These are phyloP conservation scores for Berghia stephanieae DNA, from an alignment of 1,140 invertebrate species.

Conservation along the genomic window DNA sequence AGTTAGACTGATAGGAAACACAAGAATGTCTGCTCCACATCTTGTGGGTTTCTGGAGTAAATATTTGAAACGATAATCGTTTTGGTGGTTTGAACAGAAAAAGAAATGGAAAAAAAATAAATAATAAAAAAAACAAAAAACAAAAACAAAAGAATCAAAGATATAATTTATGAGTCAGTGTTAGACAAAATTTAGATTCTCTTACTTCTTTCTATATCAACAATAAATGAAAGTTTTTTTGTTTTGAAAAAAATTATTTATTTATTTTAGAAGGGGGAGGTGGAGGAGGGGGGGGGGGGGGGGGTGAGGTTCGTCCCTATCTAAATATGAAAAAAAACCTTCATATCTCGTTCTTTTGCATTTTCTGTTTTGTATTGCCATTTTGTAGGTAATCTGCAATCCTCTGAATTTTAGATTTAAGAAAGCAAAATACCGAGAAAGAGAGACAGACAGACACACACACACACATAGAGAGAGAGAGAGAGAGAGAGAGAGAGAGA, in stretches of 20 bases:
- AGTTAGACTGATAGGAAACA: background rate
- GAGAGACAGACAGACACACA: background rate
- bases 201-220: background rate
- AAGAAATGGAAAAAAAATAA: background rate
- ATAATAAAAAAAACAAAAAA: background rate
- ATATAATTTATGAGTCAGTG: background rate
- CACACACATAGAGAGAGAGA: background rate
- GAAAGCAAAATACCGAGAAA: background rate
- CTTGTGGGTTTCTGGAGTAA: too few species aligned
- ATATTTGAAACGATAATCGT: too few species aligned
- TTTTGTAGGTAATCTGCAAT: conserved; percentile 19
- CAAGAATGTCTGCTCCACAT: too few species aligned
- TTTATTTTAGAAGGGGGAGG: background rate
- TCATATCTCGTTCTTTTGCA: conserved; percentile 20
- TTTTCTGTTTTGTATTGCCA: conserved; percentile 16
- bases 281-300: background rate
- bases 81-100: background rate
- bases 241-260: background rate
- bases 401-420: conserved; percentile 5
- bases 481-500: background rate
- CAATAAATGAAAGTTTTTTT: background rate
- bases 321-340: background rate
- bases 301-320: background rate
- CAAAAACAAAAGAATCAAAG: background rate
- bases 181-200: background rate